Conservation (phyloP, 2,113 vertebrate genomes). For the Heterocephalus glaber region DNA sequence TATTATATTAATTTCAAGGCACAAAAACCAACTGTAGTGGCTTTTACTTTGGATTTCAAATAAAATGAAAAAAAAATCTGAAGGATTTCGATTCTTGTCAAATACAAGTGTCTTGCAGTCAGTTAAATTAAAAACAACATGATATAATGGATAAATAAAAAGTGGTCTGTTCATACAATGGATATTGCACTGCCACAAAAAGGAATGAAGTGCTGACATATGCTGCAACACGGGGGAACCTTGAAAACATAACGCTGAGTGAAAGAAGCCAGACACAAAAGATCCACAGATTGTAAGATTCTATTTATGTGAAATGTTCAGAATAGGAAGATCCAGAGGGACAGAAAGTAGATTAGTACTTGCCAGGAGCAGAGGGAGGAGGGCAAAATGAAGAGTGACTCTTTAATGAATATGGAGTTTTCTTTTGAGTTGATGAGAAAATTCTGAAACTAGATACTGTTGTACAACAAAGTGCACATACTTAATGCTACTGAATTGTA, state of each 20-base stretch:
- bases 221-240: background rate
- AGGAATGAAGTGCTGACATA: background rate
- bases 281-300: background rate
- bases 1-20: constrained; percentile 1
- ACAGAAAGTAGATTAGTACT: background rate
- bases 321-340: background rate
- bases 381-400: background rate
- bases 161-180: background rate
- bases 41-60: constrained; percentile 34
- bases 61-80: background rate
- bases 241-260: background rate
- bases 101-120: background rate
- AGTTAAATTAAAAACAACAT: background rate
- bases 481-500: background rate
- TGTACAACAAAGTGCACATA: background rate
- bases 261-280: constrained; percentile 21
- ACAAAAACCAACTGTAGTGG: background rate
- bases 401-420: background rate
- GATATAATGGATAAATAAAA: background rate
- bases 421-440: background rate
- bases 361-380: background rate
- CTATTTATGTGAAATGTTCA: background rate
- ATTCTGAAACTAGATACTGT: background rate
- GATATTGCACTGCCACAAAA: constrained; percentile 12
- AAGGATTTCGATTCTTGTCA: background rate